phyloP scores from a whole-genome alignment of 2,888 invertebrate genomes.

The Thelaira solivaga region DNA sequence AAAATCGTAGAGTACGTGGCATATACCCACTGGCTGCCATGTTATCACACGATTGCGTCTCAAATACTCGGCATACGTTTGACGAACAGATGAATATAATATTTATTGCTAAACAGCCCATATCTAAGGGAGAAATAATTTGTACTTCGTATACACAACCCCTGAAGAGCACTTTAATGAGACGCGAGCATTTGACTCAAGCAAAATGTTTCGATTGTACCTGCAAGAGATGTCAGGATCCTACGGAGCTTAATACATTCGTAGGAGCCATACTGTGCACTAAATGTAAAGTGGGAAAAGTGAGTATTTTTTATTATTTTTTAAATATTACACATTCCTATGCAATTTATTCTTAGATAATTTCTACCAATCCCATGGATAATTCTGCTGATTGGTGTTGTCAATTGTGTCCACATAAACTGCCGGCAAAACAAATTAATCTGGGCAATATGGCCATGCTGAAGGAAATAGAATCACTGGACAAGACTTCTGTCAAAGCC shows the following conservation, averaged over 20 bases:
- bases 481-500: conserved; percentile 79
- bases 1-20: conserved; percentile 79
- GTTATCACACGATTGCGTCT: conserved; percentile 84
- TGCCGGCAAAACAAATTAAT: conserved; percentile 80
- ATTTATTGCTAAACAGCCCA: conserved; percentile 80
- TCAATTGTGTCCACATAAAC: conserved; percentile 80
- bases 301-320: conserved; percentile 46
- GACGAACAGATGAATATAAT: conserved; percentile 81
- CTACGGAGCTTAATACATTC: conserved; percentile 83
- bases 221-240: conserved; percentile 83
- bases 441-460: conserved; percentile 82
- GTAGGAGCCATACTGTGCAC: conserved; percentile 82
- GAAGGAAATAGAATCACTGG: conserved; percentile 79
- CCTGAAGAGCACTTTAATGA: conserved; percentile 83
- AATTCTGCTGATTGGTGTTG: conserved; percentile 82
- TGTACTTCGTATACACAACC: conserved; percentile 85
- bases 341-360: conserved; percentile 75
- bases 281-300: conserved; percentile 79
- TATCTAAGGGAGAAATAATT: conserved; percentile 83
- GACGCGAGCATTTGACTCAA: conserved; percentile 80
- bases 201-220: conserved; percentile 84
- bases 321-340: neutral
- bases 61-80: conserved; percentile 85
- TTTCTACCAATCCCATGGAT: conserved; percentile 81
- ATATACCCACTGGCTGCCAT: conserved; percentile 83